These are phyloP conservation scores for Oreochromis grahami DNA, from an alignment of 2,797 vertebrate species.

Conservation along the genomic window DNA sequence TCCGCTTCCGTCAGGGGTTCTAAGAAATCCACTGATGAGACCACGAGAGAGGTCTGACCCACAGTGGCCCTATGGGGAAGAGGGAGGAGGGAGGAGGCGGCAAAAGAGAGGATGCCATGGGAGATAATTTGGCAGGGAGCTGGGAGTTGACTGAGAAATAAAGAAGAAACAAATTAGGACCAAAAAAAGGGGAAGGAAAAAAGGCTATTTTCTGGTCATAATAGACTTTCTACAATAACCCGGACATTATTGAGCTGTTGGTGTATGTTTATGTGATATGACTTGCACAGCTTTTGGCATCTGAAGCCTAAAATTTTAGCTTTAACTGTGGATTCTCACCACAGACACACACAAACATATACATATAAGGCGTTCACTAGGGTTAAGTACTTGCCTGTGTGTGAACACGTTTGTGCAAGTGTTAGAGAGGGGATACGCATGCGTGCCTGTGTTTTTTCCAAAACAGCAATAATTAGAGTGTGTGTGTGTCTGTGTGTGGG, in stretches of 20 bases:
- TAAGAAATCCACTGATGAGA: slow-evolving; percentile 56
- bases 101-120: slow-evolving; percentile 4
- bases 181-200: slow-evolving; percentile 17
- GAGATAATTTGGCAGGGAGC: slow-evolving; percentile 24
- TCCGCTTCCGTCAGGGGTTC: slow-evolving; percentile 43
- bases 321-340: background rate
- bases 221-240: background rate
- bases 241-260: background rate
- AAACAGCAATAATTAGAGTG: slow-evolving; percentile 56
- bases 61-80: background rate
- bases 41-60: slow-evolving; percentile 56
- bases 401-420: background rate
- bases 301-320: slow-evolving; percentile 8
- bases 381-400: background rate
- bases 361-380: background rate
- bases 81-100: background rate
- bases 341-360: background rate
- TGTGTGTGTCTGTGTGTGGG: slow-evolving; percentile 20
- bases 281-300: background rate
- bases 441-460: slow-evolving; percentile 13
- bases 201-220: slow-evolving; percentile 4
- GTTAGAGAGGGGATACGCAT: background rate
- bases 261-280: background rate
- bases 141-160: slow-evolving; percentile 1
- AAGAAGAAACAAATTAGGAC: slow-evolving; percentile 12